phyloP scores from a whole-genome alignment of 92 coral and sea anemone genomes.

The Palythoa heliodiscus region DNA sequence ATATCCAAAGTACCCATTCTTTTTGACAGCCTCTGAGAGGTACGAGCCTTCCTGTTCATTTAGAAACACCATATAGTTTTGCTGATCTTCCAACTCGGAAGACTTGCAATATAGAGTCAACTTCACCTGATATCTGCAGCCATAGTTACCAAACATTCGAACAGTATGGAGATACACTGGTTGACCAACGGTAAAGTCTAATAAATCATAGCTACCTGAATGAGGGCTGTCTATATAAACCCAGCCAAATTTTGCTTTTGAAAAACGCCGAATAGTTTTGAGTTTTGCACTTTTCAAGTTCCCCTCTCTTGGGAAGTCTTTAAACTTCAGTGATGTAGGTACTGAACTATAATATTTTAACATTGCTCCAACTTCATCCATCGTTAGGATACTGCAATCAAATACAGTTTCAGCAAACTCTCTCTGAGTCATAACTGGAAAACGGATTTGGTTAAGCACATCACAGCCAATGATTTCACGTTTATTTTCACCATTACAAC shows the following conservation, averaged over 20 bases:
- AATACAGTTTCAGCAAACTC: constrained; percentile 54
- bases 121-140: constrained; percentile 26
- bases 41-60: constrained; percentile 28
- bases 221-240: background rate
- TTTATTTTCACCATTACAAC: constrained; percentile 9
- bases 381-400: constrained; percentile 21
- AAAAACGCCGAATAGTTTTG: constrained; percentile 30
- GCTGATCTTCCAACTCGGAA: background rate
- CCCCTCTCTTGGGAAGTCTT: constrained; percentile 24
- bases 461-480: constrained; percentile 47
- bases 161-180: constrained; percentile 34
- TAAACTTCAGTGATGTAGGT: constrained; percentile 2
- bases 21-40: constrained; percentile 22
- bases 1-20: constrained; percentile 43
- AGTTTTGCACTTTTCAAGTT: constrained; percentile 24
- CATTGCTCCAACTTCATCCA: constrained; percentile 39
- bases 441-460: constrained; percentile 39
- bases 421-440: constrained; percentile 54
- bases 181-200: constrained; percentile 30
- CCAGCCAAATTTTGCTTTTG: constrained; percentile 36
- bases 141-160: constrained; percentile 34
- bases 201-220: constrained; percentile 5
- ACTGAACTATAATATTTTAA: constrained; percentile 31
- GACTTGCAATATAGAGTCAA: background rate
- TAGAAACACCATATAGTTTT: constrained; percentile 1